Evolutionary conservation across 2,113 vertebrate genomes (phyloP), one percentile per base, ranked within the genome.

Genomic region (Dunckerocampus dactyliophorus): DNA sequence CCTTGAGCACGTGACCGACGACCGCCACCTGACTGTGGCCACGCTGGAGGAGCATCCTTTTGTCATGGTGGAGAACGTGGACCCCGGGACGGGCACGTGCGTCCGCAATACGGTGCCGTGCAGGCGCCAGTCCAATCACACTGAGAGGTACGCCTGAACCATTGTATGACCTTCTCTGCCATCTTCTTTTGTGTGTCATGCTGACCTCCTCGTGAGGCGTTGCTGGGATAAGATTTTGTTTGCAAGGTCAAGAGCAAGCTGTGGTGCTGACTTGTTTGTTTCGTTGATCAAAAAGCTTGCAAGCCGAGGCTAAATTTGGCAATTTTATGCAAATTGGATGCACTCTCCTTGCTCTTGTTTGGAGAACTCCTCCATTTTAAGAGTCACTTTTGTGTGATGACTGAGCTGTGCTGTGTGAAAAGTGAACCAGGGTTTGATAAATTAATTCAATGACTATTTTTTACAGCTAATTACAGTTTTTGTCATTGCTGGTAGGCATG

Each of bases 91-190:
- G 0, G 96, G 97, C 0, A 94, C 95, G 14, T 99, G 97, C 0
- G 93, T 98, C 14, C 93, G 95, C 74, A 99, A 96, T 89, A 99
- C 97, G 0, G 97, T 98, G 75, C 97, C 97, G 63, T 98, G 96
- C 80, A 93, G 96, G 67, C 93, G 94, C 62, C 97, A 98, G 72
- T 91, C 90, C 85, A 99, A 98, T 80, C 87, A 82, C 62, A 94
- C 93, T 0, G 92, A 92, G 56, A 92, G 92, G 96, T 99, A 86
- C 60, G 11, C 8, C 28, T 4, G 1, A 15, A 14, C 19, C 20
- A 12, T 43, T 43, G 3, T 43, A 14, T 43, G 39, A 12, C 39
- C 31, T 34, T 34, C 31, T 34, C 6, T 5, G 6, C 31, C 31
- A 34, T 34, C 1, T 14, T 43, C 39, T 3, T 42, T 2, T 3